Conservation (phyloP, 1,140 invertebrate species). For the Philopotamus ludificatus region DNA sequence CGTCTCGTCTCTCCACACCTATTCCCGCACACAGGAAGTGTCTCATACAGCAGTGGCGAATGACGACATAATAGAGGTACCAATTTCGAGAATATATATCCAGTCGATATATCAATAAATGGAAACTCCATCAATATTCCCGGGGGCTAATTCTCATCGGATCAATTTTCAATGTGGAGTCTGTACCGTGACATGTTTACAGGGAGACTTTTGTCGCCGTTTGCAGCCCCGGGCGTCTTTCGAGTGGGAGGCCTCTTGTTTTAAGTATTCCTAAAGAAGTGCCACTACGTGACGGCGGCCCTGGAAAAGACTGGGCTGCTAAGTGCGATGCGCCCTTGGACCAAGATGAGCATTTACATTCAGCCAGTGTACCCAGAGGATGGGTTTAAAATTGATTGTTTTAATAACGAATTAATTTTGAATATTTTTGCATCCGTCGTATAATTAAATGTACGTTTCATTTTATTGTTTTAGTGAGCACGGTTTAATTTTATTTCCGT, state of each 20-base stretch:
- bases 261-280: slow-evolving; percentile 39
- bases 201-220: background rate
- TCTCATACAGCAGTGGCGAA: too few species aligned
- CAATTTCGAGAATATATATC: too few species aligned
- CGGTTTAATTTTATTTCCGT: too few species aligned
- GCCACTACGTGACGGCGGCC: slow-evolving; percentile 27
- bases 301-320: background rate
- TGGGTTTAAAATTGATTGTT: background rate
- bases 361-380: background rate
- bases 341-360: slow-evolving; percentile 22
- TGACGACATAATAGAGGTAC: too few species aligned
- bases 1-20: background rate
- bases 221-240: slow-evolving; percentile 1
- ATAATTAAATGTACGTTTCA: too few species aligned
- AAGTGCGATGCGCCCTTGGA: background rate
- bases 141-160: background rate
- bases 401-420: background rate
- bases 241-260: slow-evolving; percentile 23
- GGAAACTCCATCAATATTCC: too few species aligned
- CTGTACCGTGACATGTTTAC: background rate
- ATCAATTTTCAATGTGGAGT: background rate
- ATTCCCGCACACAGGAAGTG: background rate
- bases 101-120: too few species aligned
- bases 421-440: background rate
- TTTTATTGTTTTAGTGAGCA: too few species aligned